Conservation (phyloP, 1,140 invertebrate species). For the Stratiolaelaps scimitus region DNA sequence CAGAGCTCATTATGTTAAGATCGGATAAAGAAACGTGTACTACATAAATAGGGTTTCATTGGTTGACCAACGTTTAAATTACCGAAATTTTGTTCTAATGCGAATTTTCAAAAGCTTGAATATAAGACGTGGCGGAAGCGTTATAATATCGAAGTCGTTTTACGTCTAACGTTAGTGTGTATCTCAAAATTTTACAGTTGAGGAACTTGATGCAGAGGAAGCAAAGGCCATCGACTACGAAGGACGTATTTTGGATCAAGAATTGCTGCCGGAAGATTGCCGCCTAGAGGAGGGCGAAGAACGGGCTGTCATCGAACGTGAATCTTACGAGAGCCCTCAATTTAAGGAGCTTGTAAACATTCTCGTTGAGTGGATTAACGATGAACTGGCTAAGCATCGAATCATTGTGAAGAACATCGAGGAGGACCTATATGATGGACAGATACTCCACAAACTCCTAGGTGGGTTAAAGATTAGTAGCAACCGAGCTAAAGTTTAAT, state of each 20-base stretch:
- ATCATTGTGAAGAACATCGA: constrained; percentile 95
- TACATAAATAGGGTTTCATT: too few species aligned
- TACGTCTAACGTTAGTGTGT: too few species aligned
- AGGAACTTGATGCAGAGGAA: constrained; percentile 7
- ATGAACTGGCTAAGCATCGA: constrained; percentile 85
- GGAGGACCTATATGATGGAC: constrained; percentile 96
- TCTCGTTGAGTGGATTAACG: constrained; percentile 96
- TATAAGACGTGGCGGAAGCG: too few species aligned
- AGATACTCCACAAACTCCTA: constrained; percentile 88
- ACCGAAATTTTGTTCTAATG: too few species aligned
- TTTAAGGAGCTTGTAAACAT: constrained; percentile 71
- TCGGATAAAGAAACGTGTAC: too few species aligned
- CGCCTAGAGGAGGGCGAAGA: constrained; percentile 83
- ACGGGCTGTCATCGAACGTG: constrained; percentile 81
- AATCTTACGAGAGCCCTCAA: constrained; percentile 70
- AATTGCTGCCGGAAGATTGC: constrained; percentile 28
- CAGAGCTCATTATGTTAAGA: too few species aligned
- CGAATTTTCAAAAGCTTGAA: too few species aligned
- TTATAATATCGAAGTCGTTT: too few species aligned
- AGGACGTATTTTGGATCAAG: constrained; percentile 33
- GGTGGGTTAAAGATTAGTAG: constrained; percentile 48
- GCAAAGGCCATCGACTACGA: constrained; percentile 23
- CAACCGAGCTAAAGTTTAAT: too few species aligned
- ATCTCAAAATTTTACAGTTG: neutral
- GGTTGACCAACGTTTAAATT: too few species aligned